These are phyloP conservation scores for Balearica regulorum DNA, from an alignment of 2,797 vertebrate species.

Conservation along the genomic window DNA sequence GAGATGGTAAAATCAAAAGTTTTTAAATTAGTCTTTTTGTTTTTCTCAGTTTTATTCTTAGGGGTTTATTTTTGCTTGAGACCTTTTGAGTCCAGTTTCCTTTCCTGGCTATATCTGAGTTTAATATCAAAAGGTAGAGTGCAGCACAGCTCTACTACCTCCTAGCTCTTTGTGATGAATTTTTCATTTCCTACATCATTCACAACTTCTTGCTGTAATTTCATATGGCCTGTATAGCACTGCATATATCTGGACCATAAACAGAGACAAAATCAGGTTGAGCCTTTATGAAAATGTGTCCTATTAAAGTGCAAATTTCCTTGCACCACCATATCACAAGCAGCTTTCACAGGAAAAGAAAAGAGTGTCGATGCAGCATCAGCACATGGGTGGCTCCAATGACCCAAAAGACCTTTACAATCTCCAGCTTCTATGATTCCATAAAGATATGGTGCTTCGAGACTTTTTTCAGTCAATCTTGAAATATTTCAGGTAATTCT, in stretches of 20 bases:
- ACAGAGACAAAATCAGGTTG: conserved; percentile 38
- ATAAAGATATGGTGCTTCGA: neutral
- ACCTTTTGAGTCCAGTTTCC: neutral
- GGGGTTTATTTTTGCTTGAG: conserved; percentile 6
- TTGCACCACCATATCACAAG: conserved; percentile 28
- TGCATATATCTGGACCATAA: conserved; percentile 36
- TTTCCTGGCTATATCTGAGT: conserved; percentile 22
- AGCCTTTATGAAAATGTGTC: conserved; percentile 28
- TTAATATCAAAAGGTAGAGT: conserved; percentile 55
- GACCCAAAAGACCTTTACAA: neutral
- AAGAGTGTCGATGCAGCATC: neutral
- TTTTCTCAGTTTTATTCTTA: conserved; percentile 18
- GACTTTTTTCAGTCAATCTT: neutral
- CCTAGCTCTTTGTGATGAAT: conserved; percentile 35
- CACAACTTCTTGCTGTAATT: conserved; percentile 40
- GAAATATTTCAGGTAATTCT: neutral
- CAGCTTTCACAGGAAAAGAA: conserved; percentile 28
- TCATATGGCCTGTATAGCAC: conserved; percentile 5
- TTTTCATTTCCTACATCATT: conserved; percentile 65
- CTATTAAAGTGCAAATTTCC: conserved; percentile 61
- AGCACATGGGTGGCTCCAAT: neutral
- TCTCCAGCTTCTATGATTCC: neutral
- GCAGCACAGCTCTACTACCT: conserved; percentile 11
- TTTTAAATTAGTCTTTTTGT: neutral
- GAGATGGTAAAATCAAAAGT: neutral